These are phyloP conservation scores for Athripsodes cinereus DNA, from an alignment of 2,888 invertebrate genomes.

Conservation along the genomic window DNA sequence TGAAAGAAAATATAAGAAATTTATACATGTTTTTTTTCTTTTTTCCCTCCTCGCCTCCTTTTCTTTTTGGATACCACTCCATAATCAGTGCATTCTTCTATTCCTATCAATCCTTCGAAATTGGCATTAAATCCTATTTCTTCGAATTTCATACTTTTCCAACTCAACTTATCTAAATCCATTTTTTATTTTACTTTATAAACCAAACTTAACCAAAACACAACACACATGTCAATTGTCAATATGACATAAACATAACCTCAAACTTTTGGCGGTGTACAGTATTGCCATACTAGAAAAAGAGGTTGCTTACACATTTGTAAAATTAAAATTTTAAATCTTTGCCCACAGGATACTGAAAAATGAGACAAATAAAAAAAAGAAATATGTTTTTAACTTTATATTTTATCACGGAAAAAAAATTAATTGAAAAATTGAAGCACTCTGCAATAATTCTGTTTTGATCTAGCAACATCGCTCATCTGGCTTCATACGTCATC, in stretches of 20 bases:
- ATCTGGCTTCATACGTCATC: not conserved
- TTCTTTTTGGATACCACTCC: conserved; percentile 37
- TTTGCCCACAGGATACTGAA: too few relatives aligned
- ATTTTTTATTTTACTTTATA: conserved; percentile 7
- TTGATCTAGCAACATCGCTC: not conserved
- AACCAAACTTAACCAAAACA: not conserved
- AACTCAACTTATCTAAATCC: conserved; percentile 18
- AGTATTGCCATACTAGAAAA: too few relatives aligned
- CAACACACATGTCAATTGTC: conserved; percentile 3
- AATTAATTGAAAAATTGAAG: too few relatives aligned
- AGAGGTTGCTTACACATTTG: too few relatives aligned
- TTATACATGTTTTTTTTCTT: conserved; percentile 3
- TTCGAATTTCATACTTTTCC: conserved; percentile 24
- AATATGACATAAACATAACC: conserved; percentile 15
- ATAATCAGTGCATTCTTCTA: conserved; percentile 73
- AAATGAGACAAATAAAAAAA: too few relatives aligned
- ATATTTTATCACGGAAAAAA: too few relatives aligned
- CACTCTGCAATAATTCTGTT: too few relatives aligned
- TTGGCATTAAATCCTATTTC: conserved; percentile 29
- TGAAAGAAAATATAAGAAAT: too few relatives aligned
- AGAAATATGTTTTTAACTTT: too few relatives aligned
- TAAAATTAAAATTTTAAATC: too few relatives aligned
- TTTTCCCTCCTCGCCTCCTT: not conserved
- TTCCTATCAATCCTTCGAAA: conserved; percentile 65
- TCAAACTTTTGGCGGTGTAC: not conserved